Evolutionary conservation across 2,888 invertebrate species (phyloP).

Genomic region (Xanthia icteritia): DNA sequence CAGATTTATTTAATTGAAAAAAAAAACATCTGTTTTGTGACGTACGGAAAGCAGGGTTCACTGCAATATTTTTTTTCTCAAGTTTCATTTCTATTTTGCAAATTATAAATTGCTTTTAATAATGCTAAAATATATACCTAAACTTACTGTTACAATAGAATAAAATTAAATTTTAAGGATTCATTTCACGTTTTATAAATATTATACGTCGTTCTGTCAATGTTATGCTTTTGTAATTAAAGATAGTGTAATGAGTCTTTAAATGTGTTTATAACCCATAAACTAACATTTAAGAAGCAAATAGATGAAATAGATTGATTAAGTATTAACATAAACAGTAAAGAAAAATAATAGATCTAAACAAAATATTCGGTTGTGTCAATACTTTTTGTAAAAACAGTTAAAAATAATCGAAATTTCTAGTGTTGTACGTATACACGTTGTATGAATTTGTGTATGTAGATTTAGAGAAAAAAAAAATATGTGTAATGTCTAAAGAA

Average conservation of each 20-base stretch:
- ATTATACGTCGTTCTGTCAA: constrained; percentile 49
- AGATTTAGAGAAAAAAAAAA: constrained; percentile 66
- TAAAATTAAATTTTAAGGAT: constrained; percentile 41
- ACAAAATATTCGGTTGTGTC: constrained; percentile 79
- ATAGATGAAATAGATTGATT: constrained; percentile 55
- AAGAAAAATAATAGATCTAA: constrained; percentile 27
- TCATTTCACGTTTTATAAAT: constrained; percentile 55
- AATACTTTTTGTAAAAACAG: constrained; percentile 70
- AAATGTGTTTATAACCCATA: constrained; percentile 43
- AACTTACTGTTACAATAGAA: constrained; percentile 43
- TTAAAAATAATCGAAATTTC: constrained; percentile 51
- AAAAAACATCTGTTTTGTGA: constrained; percentile 26
- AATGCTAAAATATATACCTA: constrained; percentile 38
- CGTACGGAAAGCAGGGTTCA: constrained; percentile 76
- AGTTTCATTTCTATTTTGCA: constrained; percentile 18
- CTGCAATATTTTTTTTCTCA: constrained; percentile 64
- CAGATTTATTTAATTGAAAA: neutral
- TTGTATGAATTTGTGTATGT: constrained; percentile 76
- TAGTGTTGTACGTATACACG: constrained; percentile 79
- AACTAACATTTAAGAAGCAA: constrained; percentile 59
- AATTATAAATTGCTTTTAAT: constrained; percentile 22
- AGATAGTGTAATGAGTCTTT: constrained; percentile 59
- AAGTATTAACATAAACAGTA: constrained; percentile 42
- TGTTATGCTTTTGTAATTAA: constrained; percentile 64
- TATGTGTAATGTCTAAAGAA: constrained; percentile 68